Evolutionary conservation across 2,113 vertebrate genomes (phyloP).

Genomic region (Halichoeres trimaculatus): DNA sequence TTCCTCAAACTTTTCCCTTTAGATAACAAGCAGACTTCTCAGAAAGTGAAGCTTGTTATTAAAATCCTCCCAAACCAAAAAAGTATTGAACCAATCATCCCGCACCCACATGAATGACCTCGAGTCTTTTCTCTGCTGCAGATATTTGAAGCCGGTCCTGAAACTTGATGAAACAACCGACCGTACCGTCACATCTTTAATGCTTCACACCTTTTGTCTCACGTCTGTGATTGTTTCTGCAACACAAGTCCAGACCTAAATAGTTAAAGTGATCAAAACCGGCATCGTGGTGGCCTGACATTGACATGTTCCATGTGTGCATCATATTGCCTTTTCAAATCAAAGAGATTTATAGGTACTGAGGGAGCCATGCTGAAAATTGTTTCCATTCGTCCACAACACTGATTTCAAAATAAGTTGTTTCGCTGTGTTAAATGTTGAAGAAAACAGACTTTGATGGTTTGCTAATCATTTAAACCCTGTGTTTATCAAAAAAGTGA

Average conservation of each 20-base stretch:
- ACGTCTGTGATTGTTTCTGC: constrained; percentile 20
- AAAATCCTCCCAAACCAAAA: constrained; percentile 37
- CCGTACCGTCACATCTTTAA: constrained; percentile 42
- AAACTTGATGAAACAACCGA: constrained; percentile 21
- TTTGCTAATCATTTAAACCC: too few relatives aligned
- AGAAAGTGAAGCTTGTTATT: constrained; percentile 33
- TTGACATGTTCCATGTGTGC: constrained; percentile 49
- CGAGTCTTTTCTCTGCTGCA: constrained; percentile 28
- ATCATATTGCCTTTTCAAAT: constrained; percentile 22
- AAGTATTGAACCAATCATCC: constrained; percentile 26
- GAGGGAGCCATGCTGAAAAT: constrained; percentile 7
- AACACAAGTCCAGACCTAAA: constrained; percentile 34
- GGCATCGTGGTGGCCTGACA: not conserved
- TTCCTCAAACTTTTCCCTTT: constrained; percentile 19
- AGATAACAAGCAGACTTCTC: constrained; percentile 38
- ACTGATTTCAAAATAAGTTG: too few relatives aligned
- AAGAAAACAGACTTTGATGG: too few relatives aligned
- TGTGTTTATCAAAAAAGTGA: too few relatives aligned
- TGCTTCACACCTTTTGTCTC: constrained; percentile 41
- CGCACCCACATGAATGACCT: constrained; percentile 9
- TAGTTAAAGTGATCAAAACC: constrained; percentile 9
- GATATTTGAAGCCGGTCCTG: constrained; percentile 6
- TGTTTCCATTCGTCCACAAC: not conserved
- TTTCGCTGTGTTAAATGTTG: too few relatives aligned
- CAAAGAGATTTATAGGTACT: constrained; percentile 26